Evolutionary conservation across 2,888 invertebrate species (phyloP).

Genomic region (Oligia fasciuncula): DNA sequence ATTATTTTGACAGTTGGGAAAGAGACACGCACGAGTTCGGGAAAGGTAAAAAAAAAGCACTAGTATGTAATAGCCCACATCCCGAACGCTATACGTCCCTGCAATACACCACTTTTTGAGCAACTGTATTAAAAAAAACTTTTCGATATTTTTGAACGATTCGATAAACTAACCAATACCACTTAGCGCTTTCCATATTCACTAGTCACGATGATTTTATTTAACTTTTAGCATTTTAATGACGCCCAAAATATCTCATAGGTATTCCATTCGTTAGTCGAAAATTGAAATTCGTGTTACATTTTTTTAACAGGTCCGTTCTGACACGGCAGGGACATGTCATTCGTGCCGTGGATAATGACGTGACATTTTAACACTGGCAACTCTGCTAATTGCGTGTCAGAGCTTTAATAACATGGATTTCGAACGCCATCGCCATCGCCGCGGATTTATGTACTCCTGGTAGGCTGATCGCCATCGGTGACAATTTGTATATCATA

Average conservation of each 20-base stretch:
- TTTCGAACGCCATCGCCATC: constrained; percentile 42
- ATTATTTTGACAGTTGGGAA: too few relatives aligned
- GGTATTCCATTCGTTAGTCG: constrained; percentile 31
- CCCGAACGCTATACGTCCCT: too few relatives aligned
- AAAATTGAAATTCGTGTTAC: constrained; percentile 30
- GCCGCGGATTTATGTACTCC: constrained; percentile 29
- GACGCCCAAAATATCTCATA: constrained; percentile 13
- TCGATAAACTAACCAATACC: not conserved
- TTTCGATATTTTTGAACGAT: not conserved
- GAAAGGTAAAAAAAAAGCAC: too few relatives aligned
- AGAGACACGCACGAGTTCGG: too few relatives aligned
- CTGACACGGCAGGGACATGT: constrained; percentile 63
- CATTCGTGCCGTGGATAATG: constrained; percentile 69
- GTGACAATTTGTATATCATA: not conserved
- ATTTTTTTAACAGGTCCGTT: constrained; percentile 55
- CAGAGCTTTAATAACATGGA: constrained; percentile 62
- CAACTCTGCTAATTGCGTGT: constrained; percentile 71
- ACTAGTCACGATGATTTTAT: constrained; percentile 4
- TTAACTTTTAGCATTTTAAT: constrained; percentile 26
- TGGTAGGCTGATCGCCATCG: constrained; percentile 5
- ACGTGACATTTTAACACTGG: constrained; percentile 68
- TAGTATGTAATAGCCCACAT: too few relatives aligned
- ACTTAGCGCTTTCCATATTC: not conserved
- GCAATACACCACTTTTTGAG: too few relatives aligned
- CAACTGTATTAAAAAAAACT: too few relatives aligned